These are phyloP conservation scores for Antitype chi DNA, from an alignment of 2,888 invertebrate species.

Conservation along the genomic window DNA sequence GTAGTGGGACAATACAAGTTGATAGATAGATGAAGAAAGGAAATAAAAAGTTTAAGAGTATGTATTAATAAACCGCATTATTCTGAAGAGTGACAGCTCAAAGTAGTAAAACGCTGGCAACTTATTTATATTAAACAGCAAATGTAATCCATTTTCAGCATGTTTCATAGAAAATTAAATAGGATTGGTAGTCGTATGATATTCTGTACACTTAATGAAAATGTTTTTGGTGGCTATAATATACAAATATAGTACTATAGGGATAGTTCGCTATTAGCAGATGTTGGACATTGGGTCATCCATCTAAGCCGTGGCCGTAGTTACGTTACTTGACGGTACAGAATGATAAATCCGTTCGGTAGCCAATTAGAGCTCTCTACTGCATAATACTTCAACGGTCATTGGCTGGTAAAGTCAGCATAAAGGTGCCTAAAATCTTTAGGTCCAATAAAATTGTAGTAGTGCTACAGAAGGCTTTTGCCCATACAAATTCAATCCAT, in stretches of 20 bases:
- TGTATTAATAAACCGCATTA: background rate
- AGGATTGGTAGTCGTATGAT: background rate
- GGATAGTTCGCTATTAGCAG: constrained; percentile 9
- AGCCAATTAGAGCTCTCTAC: constrained; percentile 13
- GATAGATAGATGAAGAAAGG: no score
- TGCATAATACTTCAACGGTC: background rate
- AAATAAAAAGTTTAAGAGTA: background rate
- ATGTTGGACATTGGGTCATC: constrained; percentile 14
- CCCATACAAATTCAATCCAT: no score
- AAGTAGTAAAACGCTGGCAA: background rate
- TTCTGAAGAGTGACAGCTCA: no score
- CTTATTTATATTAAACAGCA: background rate
- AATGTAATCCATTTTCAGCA: background rate
- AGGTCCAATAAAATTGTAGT: background rate
- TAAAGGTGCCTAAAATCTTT: background rate
- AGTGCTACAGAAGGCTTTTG: background rate
- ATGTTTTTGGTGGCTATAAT: background rate
- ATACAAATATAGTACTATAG: background rate
- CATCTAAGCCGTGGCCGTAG: constrained; percentile 15
- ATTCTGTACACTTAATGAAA: constrained; percentile 13
- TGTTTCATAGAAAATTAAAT: constrained; percentile 6
- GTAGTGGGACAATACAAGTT: no score
- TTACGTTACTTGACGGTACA: constrained; percentile 4
- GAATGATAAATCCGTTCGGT: constrained; percentile 26
- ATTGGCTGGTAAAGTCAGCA: constrained; percentile 12